Conservation (phyloP, 1,140 invertebrate genomes). For the Tetramorium simillimum region DNA sequence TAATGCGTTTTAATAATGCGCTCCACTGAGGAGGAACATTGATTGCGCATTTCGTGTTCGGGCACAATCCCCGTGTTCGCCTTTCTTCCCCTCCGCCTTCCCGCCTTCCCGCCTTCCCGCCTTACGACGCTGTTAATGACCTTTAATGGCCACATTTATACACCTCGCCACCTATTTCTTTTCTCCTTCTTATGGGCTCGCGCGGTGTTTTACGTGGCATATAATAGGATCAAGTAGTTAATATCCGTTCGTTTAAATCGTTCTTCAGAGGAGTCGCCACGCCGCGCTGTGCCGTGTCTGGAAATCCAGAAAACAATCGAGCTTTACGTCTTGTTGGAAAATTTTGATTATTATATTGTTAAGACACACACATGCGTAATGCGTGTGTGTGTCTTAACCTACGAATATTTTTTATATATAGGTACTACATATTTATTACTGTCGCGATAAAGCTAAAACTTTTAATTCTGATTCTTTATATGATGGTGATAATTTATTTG, state of each 20-base stretch:
- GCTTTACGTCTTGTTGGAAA: background rate
- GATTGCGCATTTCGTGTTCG: conserved; percentile 35
- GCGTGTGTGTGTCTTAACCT: too few relatives aligned
- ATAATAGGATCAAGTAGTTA: conserved; percentile 43
- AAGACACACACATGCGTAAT: background rate
- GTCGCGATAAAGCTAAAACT: background rate
- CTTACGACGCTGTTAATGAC: conserved; percentile 43
- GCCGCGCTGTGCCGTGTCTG: too few relatives aligned
- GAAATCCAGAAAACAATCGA: conserved; percentile 22
- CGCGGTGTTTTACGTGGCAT: conserved; percentile 22
- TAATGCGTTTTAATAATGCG: conserved; percentile 76
- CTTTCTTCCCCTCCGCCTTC: background rate
- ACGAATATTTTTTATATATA: background rate
- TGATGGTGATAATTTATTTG: background rate
- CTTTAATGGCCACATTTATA: conserved; percentile 51
- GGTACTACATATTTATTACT: too few relatives aligned
- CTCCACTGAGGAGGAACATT: conserved; percentile 65
- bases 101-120: background rate
- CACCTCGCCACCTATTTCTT: conserved; percentile 34
- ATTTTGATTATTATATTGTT: background rate
- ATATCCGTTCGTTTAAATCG: conserved; percentile 20
- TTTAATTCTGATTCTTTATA: background rate
- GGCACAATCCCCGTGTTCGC: conserved; percentile 13
- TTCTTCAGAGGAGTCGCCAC: too few relatives aligned
- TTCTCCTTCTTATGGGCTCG: conserved; percentile 26